A percentile compares a stretch with the other conserved stretches of the same genome.
Conservation (phyloP, 1,140 invertebrate species). For the Dryas iulia region DNA sequence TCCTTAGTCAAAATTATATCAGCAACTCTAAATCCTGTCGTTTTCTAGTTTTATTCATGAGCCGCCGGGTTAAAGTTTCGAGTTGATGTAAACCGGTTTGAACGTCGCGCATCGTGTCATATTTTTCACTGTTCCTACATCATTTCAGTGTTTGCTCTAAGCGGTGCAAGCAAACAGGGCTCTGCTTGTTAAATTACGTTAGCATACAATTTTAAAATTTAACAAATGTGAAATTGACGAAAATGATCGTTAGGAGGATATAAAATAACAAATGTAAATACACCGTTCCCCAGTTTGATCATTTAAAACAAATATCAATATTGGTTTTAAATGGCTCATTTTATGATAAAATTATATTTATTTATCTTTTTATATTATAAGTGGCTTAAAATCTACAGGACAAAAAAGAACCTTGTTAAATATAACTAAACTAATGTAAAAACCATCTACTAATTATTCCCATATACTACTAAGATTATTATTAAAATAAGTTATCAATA, state of each 20-base stretch:
- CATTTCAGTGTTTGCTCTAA: conserved; percentile 44
- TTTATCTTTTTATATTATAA: too few relatives aligned
- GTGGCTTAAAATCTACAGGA: too few relatives aligned
- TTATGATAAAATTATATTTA: too few relatives aligned
- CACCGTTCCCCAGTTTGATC: background rate
- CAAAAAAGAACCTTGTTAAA: too few relatives aligned
- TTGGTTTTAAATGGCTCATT: too few relatives aligned
- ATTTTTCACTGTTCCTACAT: conserved; percentile 48
- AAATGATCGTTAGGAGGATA: background rate
- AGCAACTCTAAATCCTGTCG: background rate
- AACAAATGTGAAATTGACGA: background rate
- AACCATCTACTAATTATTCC: too few relatives aligned
- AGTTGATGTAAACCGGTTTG: conserved; percentile 50
- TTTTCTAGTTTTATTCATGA: background rate
- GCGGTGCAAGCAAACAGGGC: conserved; percentile 26
- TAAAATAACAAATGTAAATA: background rate
- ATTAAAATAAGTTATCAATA: background rate
- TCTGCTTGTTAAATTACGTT: conserved; percentile 14
- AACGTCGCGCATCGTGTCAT: conserved; percentile 46
- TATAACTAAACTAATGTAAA: too few relatives aligned
- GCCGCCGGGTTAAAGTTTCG: conserved; percentile 31
- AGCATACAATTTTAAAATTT: conserved; percentile 11
- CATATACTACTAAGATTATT: background rate
- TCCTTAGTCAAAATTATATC: conserved; percentile 2
- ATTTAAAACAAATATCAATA: background rate